Percentiles rank a stretch among this genome's conserved stretches.
Evolutionary conservation across 2,797 vertebrate genomes (phyloP).

Genomic region (Danio tinwini): DNA sequence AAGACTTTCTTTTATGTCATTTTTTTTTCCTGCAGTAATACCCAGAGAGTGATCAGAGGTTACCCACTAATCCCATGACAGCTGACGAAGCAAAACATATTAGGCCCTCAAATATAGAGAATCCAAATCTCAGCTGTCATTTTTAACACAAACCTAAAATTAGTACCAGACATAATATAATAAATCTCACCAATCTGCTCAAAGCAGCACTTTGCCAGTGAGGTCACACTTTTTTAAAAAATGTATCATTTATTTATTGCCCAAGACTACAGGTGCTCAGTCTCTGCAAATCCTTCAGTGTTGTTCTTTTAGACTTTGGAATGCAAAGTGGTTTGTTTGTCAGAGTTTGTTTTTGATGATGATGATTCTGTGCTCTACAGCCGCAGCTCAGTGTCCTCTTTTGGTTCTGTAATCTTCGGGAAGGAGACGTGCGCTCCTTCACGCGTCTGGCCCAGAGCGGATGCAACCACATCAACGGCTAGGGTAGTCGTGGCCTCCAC

Average conservation of each 20-base stretch:
- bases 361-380: conserved; percentile 64
- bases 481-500: conserved; percentile 86
- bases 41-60: neutral
- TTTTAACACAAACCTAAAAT: neutral
- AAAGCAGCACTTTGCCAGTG: conserved; percentile 6
- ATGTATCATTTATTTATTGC: neutral
- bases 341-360: conserved; percentile 64
- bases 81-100: conserved; percentile 9
- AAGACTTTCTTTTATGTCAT: neutral
- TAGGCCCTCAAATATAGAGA: conserved; percentile 1
- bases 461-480: conserved; percentile 91
- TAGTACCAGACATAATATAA: neutral
- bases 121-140: neutral
- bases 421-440: conserved; percentile 84
- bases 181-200: conserved; percentile 2
- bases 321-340: conserved; percentile 67
- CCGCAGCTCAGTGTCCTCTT: conserved; percentile 79
- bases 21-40: neutral
- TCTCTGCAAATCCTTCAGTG: conserved; percentile 56
- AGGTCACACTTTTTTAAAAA: neutral
- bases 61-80: neutral
- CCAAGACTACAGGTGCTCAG: conserved; percentile 22
- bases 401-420: conserved; percentile 81
- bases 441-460: conserved; percentile 91
- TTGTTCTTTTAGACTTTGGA: conserved; percentile 66